Percentiles rank a stretch among this genome's conserved stretches.
Conservation (phyloP, 2,113 vertebrate species). For the Motacilla tschutschensis region DNA sequence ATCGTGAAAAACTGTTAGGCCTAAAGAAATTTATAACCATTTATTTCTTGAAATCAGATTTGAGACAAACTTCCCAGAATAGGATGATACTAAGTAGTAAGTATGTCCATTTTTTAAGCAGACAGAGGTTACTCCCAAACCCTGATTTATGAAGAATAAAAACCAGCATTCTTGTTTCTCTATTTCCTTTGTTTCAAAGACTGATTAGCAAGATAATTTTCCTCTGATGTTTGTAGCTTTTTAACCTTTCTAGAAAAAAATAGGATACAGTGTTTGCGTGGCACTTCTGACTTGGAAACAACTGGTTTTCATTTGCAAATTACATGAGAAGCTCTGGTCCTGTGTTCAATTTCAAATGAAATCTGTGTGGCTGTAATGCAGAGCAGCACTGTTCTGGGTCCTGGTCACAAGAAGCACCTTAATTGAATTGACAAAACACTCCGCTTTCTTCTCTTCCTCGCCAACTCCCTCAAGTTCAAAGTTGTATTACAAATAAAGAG, state of each 20-base stretch:
- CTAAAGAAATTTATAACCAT: neutral
- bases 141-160: neutral
- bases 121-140: neutral
- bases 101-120: neutral
- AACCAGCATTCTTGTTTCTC: neutral
- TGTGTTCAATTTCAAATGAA: constrained; percentile 49
- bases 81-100: neutral
- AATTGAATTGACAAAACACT: constrained; percentile 12
- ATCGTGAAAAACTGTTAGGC: neutral
- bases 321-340: constrained; percentile 23
- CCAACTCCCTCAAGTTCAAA: neutral
- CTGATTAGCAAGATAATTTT: neutral
- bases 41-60: neutral
- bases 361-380: constrained; percentile 32
- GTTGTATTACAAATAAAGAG: neutral
- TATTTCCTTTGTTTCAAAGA: neutral
- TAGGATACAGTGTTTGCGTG: neutral
- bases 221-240: neutral
- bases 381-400: neutral
- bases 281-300: constrained; percentile 1
- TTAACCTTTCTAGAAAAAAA: constrained; percentile 15
- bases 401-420: neutral
- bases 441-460: neutral
- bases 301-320: constrained; percentile 52
- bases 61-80: neutral